These are phyloP conservation scores for Muntiacus muntjak DNA, from an alignment of 2,113 vertebrate species.

Conservation along the genomic window DNA sequence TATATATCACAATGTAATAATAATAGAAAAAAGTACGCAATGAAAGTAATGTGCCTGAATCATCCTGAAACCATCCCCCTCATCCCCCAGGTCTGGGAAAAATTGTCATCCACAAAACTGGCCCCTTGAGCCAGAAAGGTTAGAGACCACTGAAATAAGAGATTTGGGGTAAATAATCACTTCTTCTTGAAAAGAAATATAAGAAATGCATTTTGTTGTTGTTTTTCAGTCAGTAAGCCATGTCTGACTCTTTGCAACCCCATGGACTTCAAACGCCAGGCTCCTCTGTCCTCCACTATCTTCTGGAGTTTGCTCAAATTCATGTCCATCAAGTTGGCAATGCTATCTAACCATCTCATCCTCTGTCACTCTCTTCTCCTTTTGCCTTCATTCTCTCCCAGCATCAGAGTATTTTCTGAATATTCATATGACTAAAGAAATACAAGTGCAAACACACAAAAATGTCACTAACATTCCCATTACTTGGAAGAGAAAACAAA, in stretches of 20 bases:
- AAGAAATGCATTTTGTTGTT: neutral
- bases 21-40: neutral
- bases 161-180: neutral
- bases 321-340: neutral
- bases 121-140: neutral
- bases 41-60: neutral
- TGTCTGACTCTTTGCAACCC: neutral
- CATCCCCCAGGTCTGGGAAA: neutral
- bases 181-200: neutral
- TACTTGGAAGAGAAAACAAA: neutral
- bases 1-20: neutral
- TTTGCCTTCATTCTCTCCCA: neutral
- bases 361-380: neutral
- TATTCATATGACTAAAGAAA: neutral
- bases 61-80: neutral
- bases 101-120: neutral
- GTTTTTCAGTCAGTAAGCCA: neutral
- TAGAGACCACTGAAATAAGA: neutral
- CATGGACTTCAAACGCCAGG: neutral
- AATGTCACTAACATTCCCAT: neutral
- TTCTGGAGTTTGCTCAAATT: neutral
- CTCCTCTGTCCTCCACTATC: neutral
- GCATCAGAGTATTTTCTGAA: neutral
- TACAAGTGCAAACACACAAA: neutral
- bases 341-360: neutral